Evolutionary conservation across 2,888 invertebrate genomes (phyloP).

Genomic region (Timema podura): DNA sequence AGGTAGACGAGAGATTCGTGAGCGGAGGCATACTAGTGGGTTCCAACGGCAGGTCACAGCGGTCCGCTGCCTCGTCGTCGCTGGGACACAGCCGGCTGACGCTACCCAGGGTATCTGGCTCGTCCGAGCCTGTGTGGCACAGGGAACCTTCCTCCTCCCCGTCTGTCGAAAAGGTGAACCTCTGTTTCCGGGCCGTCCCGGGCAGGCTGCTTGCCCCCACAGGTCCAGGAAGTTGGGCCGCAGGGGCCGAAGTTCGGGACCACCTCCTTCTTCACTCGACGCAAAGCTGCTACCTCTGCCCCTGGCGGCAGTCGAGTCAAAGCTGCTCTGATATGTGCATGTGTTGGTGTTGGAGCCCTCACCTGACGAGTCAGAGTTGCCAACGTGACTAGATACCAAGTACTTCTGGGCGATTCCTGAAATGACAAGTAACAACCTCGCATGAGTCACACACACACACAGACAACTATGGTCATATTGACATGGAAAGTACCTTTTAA

Average conservation of each 20-base stretch:
- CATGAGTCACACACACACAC: no score
- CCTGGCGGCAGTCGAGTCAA: slow-evolving; percentile 37
- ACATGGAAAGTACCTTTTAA: not conserved
- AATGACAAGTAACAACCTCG: not conserved
- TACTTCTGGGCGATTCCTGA: slow-evolving; percentile 26
- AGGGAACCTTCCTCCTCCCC: slow-evolving; percentile 49
- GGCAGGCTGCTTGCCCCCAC: slow-evolving; percentile 57
- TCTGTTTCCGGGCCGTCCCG: slow-evolving; percentile 62
- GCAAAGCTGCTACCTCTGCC: slow-evolving; percentile 46
- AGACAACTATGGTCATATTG: not conserved
- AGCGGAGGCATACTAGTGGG: slow-evolving; percentile 56
- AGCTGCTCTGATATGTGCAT: slow-evolving; percentile 21
- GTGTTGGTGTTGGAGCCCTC: slow-evolving; percentile 25
- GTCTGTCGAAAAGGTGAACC: slow-evolving; percentile 49
- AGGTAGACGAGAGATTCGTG: slow-evolving; percentile 39
- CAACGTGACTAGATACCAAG: slow-evolving; percentile 22
- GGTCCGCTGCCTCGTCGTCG: slow-evolving; percentile 30
- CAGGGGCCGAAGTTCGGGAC: slow-evolving; percentile 43
- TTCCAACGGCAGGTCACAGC: slow-evolving; percentile 44
- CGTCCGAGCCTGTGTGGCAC: slow-evolving; percentile 44
- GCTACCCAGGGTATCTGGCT: slow-evolving; percentile 39
- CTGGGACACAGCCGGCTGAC: slow-evolving; percentile 28
- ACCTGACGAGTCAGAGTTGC: slow-evolving; percentile 23
- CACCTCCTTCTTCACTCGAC: slow-evolving; percentile 19
- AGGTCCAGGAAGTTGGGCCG: slow-evolving; percentile 62